Base-by-base conservation (phyloP, 2,113 vertebrate species). In the Orycteropus afer region DNA sequence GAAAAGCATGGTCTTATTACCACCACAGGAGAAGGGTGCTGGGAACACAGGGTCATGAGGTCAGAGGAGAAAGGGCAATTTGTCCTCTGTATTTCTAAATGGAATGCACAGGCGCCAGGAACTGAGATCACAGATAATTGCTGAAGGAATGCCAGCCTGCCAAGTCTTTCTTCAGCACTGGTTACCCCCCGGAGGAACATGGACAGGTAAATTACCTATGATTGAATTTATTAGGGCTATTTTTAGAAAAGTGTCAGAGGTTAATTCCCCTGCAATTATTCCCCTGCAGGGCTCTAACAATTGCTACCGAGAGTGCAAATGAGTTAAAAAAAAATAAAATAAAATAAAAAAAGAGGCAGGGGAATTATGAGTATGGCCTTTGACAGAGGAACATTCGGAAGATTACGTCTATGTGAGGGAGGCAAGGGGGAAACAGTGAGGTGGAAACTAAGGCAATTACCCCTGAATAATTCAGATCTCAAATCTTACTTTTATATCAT, bases 211-310 rank as follows among this genome's bases (percentile, higher is more conserved):
- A 96, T 98, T 91, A 96, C 98, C 98, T 97, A 97, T 93, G 97
- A 97, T 82, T 96, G 97, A 97, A 98, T 98, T 98, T 98, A 98
- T 97, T 96, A 32, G 97, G 87, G 79, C 96, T 98, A 98, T 98
- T 98, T 97, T 98, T 98, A 98, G 97, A 97, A 96, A 95, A 81
- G 95, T 98, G 98, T 98, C 98, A 98, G 96, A 98, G 98, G 98
- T 98, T 98, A 98, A 98, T 98, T 98, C 97, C 83, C 53, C 34
- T 0, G 90, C 95, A 98, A 98, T 98, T 98, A 97, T 87, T 96
- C 97, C 94, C 97, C 97, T 95, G 80, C 95, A 94, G 97, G 95
- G 91, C 93, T 80, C 94, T 90, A 49, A 93, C 92, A 94, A 92
- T 71, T 74, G 96, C 96, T 96, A 57, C 61, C 22, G 12, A 96